Percentiles rank a stretch among this genome's conserved stretches.
Evolutionary conservation across 2,888 invertebrate genomes (phyloP).

Genomic region (Mechanitis messenoides): DNA sequence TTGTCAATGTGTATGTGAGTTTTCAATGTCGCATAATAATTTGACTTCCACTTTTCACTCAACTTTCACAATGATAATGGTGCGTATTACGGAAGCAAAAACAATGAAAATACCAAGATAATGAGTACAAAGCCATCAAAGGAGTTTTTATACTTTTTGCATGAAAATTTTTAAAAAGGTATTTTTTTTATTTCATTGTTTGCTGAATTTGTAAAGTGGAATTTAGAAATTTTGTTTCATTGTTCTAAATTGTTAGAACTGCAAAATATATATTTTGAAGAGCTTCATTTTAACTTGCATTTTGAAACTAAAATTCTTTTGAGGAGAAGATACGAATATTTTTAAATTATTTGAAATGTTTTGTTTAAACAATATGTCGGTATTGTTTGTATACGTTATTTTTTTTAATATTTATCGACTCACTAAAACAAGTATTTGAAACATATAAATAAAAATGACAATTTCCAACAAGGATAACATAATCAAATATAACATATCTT

Average conservation of each 20-base stretch:
- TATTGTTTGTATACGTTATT: too few species aligned
- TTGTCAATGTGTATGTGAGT: background rate
- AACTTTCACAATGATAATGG: constrained; percentile 19
- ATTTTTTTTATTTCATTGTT: background rate
- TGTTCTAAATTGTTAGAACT: background rate
- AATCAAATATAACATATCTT: too few species aligned
- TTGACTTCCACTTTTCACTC: constrained; percentile 19
- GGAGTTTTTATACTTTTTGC: background rate
- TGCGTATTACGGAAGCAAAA: background rate
- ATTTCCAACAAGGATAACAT: too few species aligned
- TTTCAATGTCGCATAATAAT: constrained; percentile 11
- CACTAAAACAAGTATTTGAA: too few species aligned
- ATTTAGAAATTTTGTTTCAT: constrained; percentile 1
- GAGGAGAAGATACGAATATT: too few species aligned
- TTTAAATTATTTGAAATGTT: too few species aligned
- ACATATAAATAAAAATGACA: too few species aligned
- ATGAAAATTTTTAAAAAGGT: background rate
- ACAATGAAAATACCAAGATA: background rate
- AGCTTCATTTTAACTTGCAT: too few species aligned
- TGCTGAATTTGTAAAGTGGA: too few species aligned
- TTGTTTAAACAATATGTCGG: too few species aligned
- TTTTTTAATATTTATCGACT: too few species aligned
- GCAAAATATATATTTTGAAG: background rate
- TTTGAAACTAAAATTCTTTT: too few species aligned
- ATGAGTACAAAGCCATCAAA: background rate